Conservation (phyloP, 1,140 invertebrate genomes). For the Orchesella cincta region DNA sequence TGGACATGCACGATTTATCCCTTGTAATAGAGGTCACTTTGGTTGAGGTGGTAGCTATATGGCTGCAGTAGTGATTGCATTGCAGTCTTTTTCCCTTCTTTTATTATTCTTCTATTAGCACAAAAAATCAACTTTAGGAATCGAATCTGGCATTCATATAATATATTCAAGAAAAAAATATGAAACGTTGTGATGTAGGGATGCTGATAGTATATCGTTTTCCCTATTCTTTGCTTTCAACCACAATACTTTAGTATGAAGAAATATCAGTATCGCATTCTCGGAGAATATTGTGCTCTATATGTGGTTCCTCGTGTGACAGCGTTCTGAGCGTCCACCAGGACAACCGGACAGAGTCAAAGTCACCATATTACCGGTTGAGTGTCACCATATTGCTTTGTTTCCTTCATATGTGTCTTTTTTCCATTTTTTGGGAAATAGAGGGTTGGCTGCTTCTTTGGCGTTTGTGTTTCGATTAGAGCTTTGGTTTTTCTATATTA, state of each 20-base stretch:
- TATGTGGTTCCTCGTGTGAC: background rate
- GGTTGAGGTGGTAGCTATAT: too few relatives aligned
- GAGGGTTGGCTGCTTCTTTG: background rate
- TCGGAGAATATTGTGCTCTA: background rate
- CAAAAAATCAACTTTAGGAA: too few relatives aligned
- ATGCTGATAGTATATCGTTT: background rate
- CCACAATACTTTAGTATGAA: background rate
- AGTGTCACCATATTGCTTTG: background rate
- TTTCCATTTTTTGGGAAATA: background rate
- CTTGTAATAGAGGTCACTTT: background rate
- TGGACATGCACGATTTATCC: background rate
- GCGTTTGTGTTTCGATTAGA: background rate
- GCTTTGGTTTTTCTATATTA: background rate
- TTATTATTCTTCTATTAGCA: background rate
- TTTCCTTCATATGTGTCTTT: background rate
- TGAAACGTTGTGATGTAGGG: background rate
- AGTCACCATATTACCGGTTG: background rate
- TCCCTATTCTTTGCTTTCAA: background rate
- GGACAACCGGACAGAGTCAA: background rate
- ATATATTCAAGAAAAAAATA: background rate
- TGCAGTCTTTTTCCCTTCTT: background rate
- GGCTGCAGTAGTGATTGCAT: background rate
- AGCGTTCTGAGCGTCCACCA: background rate
- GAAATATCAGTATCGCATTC: background rate
- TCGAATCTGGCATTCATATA: background rate